Evolutionary conservation across 2,888 invertebrate species (phyloP), one percentile per base, ranked within the genome.

Genomic region (Anodontia alba): DNA sequence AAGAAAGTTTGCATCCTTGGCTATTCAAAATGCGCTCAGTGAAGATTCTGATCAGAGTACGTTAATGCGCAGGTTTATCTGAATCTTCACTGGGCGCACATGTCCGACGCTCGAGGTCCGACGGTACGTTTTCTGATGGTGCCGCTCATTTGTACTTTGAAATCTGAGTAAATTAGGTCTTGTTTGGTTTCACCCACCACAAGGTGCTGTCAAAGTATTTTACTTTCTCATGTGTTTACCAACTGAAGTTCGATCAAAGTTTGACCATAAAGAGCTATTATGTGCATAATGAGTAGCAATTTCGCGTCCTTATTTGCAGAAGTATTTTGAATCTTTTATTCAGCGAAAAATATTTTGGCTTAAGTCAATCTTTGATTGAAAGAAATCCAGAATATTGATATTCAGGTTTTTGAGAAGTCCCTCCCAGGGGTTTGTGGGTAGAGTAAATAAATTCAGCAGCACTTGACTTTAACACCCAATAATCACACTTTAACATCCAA

Each of bases 381-480:
- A 54, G 54, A 54, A 54, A 54, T 26, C 54, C 54, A 54, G 23
- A 23, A 8, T n/a, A 26, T 54, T 26, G 54, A 54, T 38, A 38
- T 54, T 54, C 54, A 23, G 26, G 12, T 15, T 33, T 62, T 62
- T 20, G 23, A 62, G 17, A 17, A 62, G 31, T 33, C 17, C 62
- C 62, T 33, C 62, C 62, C 62, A 62, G 62, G 62, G 62, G 33
- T 62, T 62, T 62, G 31, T 31, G 3, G 33, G 33, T 62, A 33
- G 33, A 29, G 62, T 62, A 20, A 62, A 62, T 62, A 62, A 33
- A 31, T 33, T 31, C 62, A 62, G 38, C 12, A 38, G 33, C 33
- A 62, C 62, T 62, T 62, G 62, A 62, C 62, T 62, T 62, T 62
- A 62, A 33, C 62, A 33, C 62, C 62, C 17, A 33, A 62, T 33